These are phyloP conservation scores for Eubasilissa splendida DNA, from an alignment of 2,888 invertebrate genomes.

Conservation along the genomic window DNA sequence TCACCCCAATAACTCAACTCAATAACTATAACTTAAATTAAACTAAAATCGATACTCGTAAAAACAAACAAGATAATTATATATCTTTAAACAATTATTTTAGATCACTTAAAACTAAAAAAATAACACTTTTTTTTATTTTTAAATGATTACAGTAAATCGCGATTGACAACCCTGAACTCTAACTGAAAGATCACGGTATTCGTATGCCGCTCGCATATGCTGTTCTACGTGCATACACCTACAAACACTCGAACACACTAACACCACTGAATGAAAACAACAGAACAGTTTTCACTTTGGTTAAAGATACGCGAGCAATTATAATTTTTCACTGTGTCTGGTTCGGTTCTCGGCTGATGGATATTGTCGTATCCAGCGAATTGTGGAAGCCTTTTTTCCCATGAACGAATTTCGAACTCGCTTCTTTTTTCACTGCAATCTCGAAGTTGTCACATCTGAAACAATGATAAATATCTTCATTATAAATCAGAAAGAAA, in stretches of 20 bases:
- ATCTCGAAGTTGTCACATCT: constrained; percentile 27
- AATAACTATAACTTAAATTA: background rate
- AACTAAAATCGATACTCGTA: background rate
- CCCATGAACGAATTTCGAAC: constrained; percentile 23
- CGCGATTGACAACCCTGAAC: background rate
- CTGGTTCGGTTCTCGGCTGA: constrained; percentile 26
- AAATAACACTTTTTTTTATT: background rate
- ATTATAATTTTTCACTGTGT: constrained; percentile 26
- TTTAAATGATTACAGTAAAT: background rate
- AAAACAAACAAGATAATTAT: background rate
- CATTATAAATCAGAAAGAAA: constrained; percentile 31
- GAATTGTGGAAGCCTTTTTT: constrained; percentile 32
- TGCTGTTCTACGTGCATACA: constrained; percentile 1
- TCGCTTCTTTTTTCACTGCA: constrained; percentile 26
- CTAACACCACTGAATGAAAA: constrained; percentile 1
- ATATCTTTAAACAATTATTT: background rate
- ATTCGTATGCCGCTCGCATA: constrained; percentile 1
- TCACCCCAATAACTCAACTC: background rate
- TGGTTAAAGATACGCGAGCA: constrained; percentile 25
- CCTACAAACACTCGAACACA: background rate
- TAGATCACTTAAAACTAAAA: background rate
- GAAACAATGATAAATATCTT: constrained; percentile 36
- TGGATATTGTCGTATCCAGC: constrained; percentile 3
- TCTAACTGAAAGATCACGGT: constrained; percentile 1
- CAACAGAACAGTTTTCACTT: constrained; percentile 38